These are phyloP conservation scores for Hydriomena furcata DNA, from an alignment of 2,888 invertebrate species.

Conservation along the genomic window DNA sequence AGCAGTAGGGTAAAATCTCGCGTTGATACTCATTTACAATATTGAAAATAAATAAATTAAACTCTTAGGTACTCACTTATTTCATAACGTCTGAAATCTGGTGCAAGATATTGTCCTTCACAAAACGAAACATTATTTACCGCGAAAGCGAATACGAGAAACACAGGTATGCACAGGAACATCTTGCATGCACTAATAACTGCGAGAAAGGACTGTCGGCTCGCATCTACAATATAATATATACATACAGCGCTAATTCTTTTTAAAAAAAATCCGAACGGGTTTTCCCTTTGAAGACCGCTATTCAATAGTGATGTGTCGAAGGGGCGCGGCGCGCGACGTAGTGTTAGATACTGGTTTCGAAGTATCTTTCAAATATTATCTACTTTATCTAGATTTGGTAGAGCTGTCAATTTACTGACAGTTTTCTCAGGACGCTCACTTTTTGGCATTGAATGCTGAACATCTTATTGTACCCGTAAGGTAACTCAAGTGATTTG, in stretches of 20 bases:
- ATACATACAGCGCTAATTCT: slow-evolving; percentile 37
- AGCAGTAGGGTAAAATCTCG: no score
- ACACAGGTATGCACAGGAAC: slow-evolving; percentile 40
- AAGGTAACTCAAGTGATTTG: no score
- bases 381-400: no score
- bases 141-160: slow-evolving; percentile 41
- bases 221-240: slow-evolving; percentile 44
- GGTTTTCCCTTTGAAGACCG: slow-evolving; percentile 27
- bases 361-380: neutral
- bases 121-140: slow-evolving; percentile 36
- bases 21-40: no score
- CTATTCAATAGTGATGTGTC: neutral
- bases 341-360: neutral
- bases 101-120: slow-evolving; percentile 39
- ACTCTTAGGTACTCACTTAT: slow-evolving; percentile 39
- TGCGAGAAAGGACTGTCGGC: slow-evolving; percentile 40
- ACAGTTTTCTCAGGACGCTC: neutral
- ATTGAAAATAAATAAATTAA: slow-evolving; percentile 6
- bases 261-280: slow-evolving; percentile 46
- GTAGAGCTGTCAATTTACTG: neutral
- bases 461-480: no score
- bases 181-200: slow-evolving; percentile 49
- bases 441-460: slow-evolving; percentile 9
- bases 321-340: no score
- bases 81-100: slow-evolving; percentile 25